These are phyloP conservation scores for Rhipidura dahli DNA, from an alignment of 2,113 vertebrate species.

Conservation along the genomic window DNA sequence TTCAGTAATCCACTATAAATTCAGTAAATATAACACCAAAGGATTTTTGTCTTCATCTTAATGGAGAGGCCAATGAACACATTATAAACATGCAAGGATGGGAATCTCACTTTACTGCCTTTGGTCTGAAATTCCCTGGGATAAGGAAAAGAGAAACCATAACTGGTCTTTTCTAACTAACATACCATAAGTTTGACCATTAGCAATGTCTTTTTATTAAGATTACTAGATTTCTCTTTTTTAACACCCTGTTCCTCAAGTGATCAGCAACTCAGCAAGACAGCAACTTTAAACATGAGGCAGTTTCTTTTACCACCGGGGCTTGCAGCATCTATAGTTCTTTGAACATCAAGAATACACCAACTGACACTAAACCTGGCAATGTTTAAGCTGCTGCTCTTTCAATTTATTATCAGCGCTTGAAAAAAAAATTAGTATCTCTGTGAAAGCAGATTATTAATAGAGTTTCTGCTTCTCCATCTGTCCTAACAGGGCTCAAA, in stretches of 20 bases:
- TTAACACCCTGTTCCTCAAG: background rate
- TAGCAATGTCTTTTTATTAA: background rate
- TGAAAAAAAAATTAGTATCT: background rate
- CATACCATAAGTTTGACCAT: background rate
- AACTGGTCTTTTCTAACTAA: background rate
- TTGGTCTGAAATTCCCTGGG: background rate
- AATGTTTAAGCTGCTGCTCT: background rate
- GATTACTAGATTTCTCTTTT: background rate
- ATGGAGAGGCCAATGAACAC: background rate
- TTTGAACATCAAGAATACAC: background rate
- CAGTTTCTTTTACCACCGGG: background rate
- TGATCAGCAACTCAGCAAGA: background rate
- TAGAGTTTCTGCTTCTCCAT: background rate
- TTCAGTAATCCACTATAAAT: background rate
- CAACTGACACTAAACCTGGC: background rate
- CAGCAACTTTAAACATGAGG: background rate
- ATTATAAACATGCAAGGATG: background rate
- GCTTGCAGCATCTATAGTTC: background rate
- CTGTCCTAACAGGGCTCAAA: background rate
- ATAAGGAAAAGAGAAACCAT: background rate
- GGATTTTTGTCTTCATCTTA: background rate
- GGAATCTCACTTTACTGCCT: background rate
- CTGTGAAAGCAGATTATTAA: background rate
- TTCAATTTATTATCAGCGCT: background rate
- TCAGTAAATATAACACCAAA: background rate